A percentile compares a stretch with the other conserved stretches of the same genome.
Conservation (phyloP, 37 sponge, comb jelly and placozoan species). For the Theonella swinhoei region DNA sequence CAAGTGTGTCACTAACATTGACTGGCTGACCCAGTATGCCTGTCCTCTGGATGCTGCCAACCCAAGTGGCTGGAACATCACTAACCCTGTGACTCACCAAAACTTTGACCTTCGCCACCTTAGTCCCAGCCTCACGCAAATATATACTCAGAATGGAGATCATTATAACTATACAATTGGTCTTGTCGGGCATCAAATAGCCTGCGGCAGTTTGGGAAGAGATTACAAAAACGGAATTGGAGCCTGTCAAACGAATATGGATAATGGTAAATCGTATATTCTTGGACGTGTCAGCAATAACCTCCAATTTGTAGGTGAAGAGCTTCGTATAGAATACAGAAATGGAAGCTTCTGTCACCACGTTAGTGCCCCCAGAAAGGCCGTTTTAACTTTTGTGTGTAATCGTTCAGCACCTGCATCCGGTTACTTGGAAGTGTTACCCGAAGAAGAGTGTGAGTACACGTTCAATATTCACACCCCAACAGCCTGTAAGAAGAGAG, state of each 20-base stretch:
- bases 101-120: slow-evolving; percentile 39
- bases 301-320: slow-evolving; percentile 9
- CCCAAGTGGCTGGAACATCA: slow-evolving; percentile 14
- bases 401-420: background rate
- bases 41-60: slow-evolving; percentile 31
- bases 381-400: slow-evolving; percentile 50
- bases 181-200: slow-evolving; percentile 17
- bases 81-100: slow-evolving; percentile 26
- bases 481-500: slow-evolving; percentile 1
- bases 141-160: background rate
- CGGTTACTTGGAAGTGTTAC: slow-evolving; percentile 17
- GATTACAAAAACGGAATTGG: background rate
- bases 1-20: slow-evolving; percentile 35
- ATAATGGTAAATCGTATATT: background rate
- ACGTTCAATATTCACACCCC: slow-evolving; percentile 54
- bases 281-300: slow-evolving; percentile 16
- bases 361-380: slow-evolving; percentile 15
- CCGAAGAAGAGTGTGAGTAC: slow-evolving; percentile 60
- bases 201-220: background rate
- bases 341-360: slow-evolving; percentile 48
- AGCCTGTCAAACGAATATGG: slow-evolving; percentile 37
- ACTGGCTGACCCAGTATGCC: slow-evolving; percentile 65
- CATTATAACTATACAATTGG: slow-evolving; percentile 44
- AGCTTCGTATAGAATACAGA: slow-evolving; percentile 15
- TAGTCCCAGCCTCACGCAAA: background rate